Evolutionary conservation across 2,888 invertebrate species (phyloP).

Genomic region (Amorpha juglandis): DNA sequence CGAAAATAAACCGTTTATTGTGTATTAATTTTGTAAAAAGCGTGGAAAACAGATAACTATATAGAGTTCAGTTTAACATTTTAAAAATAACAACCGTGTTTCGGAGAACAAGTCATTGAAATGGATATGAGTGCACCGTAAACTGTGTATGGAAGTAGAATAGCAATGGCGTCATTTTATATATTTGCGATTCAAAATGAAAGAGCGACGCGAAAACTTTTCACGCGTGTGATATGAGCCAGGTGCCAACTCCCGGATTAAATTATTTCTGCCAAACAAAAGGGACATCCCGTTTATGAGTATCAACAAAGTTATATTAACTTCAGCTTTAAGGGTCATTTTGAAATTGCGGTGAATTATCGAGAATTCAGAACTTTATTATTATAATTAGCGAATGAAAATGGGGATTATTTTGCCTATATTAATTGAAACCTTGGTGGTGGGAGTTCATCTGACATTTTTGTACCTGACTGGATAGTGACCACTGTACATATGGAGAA

Average conservation of each 20-base stretch:
- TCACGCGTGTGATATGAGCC: slow-evolving; percentile 34
- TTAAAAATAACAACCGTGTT: too few species aligned
- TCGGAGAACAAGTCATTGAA: background rate
- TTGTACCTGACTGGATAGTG: too few species aligned
- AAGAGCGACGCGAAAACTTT: slow-evolving; percentile 4
- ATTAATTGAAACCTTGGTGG: too few species aligned
- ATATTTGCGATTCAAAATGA: slow-evolving; percentile 19
- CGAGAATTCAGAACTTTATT: background rate
- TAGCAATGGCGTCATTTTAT: slow-evolving; percentile 1
- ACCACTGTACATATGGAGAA: too few species aligned
- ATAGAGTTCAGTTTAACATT: too few species aligned
- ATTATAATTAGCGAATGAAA: too few species aligned
- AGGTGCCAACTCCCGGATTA: slow-evolving; percentile 50
- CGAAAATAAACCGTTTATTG: too few species aligned
- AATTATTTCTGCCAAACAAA: slow-evolving; percentile 50
- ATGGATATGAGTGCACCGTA: background rate
- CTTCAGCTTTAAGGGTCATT: slow-evolving; percentile 37
- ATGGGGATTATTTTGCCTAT: too few species aligned
- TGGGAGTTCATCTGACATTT: too few species aligned
- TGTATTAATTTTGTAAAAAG: too few species aligned
- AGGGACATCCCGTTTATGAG: slow-evolving; percentile 50
- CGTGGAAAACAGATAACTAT: too few species aligned
- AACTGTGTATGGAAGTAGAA: background rate
- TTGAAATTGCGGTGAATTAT: background rate
- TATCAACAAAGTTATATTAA: slow-evolving; percentile 45